Percentiles rank a stretch among this genome's conserved stretches.
Conservation (phyloP, 2,113 vertebrate species). For the Galeopterus variegatus region DNA sequence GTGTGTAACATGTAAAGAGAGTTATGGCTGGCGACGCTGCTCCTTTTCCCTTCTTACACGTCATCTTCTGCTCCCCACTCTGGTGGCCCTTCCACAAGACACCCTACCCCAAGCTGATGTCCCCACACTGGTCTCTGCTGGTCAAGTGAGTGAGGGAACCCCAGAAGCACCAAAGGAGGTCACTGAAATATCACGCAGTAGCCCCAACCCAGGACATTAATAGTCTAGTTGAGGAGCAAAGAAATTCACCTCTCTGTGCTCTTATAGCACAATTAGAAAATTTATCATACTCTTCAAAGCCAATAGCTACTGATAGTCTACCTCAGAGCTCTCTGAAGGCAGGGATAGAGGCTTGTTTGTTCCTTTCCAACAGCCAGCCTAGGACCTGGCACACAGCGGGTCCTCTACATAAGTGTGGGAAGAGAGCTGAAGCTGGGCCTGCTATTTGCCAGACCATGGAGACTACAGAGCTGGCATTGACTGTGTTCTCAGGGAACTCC, state of each 20-base stretch:
- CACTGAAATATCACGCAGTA: neutral
- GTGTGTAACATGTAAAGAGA: neutral
- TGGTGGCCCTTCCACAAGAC: neutral
- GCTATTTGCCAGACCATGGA: neutral
- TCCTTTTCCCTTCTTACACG: neutral
- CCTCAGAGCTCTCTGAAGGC: neutral
- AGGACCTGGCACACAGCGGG: fast-evolving
- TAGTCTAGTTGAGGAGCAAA: neutral
- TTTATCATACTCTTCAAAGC: neutral
- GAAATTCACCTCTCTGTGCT: neutral
- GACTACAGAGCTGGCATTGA: neutral
- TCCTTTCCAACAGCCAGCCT: neutral
- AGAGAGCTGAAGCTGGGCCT: neutral
- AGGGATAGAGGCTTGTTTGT: neutral
- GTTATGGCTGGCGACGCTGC: neutral
- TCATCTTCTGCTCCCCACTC: neutral
- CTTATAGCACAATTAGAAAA: neutral
- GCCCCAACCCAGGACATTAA: neutral
- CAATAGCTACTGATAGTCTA: neutral
- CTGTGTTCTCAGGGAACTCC: neutral
- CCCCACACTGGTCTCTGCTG: neutral
- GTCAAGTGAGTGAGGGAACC: neutral
- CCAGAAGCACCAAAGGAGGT: neutral
- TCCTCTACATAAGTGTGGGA: neutral
- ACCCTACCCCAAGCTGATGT: neutral